A percentile compares a stretch with the other conserved stretches of the same genome.
These are phyloP conservation scores for Parauchenoglanis ngamensis DNA, from an alignment of 2,797 vertebrate species.

Conservation along the genomic window DNA sequence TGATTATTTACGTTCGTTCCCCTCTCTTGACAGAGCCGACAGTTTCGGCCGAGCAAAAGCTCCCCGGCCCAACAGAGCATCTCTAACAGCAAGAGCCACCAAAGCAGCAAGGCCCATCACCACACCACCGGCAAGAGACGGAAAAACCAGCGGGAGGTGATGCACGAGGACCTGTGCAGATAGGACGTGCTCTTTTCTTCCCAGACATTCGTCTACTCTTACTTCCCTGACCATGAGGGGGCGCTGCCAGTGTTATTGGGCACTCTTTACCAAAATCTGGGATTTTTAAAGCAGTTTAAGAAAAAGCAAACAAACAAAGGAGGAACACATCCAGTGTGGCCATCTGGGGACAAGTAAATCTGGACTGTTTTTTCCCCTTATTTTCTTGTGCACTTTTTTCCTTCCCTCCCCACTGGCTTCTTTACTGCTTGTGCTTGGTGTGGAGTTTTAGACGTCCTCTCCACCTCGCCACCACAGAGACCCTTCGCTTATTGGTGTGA, in stretches of 20 bases:
- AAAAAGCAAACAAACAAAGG: constrained; percentile 55
- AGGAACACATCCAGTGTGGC: background rate
- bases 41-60: constrained; percentile 86
- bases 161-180: constrained; percentile 92
- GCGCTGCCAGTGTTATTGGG: constrained; percentile 64
- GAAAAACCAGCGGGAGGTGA: constrained; percentile 90
- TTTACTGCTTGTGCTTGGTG: constrained; percentile 61
- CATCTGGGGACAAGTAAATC: constrained; percentile 66
- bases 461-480: constrained; percentile 53
- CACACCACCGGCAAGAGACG: constrained; percentile 92
- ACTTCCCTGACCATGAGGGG: constrained; percentile 60
- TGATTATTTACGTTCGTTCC: background rate
- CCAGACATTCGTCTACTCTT: constrained; percentile 58
- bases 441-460: constrained; percentile 61
- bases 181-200: constrained; percentile 72
- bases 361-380: constrained; percentile 57
- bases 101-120: constrained; percentile 78
- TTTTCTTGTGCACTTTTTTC: constrained; percentile 56
- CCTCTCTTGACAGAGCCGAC: constrained; percentile 75
- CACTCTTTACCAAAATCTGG: constrained; percentile 61
- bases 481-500: constrained; percentile 65
- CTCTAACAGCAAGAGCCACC: constrained; percentile 84
- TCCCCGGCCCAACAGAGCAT: constrained; percentile 85
- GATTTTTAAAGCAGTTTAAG: constrained; percentile 61
- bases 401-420: constrained; percentile 65